Evolutionary conservation across 1,140 invertebrate genomes (phyloP).

Genomic region (Xylocopa sonorina): DNA sequence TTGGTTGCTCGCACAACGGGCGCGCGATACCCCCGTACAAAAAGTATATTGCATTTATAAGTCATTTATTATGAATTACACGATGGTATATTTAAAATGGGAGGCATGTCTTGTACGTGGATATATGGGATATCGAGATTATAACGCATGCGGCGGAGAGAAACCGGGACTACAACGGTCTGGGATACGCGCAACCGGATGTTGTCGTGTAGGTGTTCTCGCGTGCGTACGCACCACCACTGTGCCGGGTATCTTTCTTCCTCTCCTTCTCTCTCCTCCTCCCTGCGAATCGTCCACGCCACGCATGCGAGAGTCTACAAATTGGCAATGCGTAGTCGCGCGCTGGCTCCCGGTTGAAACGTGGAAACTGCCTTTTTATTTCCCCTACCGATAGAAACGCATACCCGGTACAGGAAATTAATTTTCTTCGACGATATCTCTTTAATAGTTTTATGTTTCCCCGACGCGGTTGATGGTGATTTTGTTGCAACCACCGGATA

Average conservation of each 20-base stretch:
- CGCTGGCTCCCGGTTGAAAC: constrained; percentile 66
- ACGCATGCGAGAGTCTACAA: constrained; percentile 64
- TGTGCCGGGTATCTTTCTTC: background rate
- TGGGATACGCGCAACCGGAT: constrained; percentile 54
- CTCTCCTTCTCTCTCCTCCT: background rate
- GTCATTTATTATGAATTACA: constrained; percentile 83
- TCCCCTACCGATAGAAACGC: background rate
- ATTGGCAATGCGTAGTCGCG: constrained; percentile 61
- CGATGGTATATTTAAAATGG: constrained; percentile 82
- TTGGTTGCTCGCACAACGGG: constrained; percentile 63
- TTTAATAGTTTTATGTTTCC: constrained; percentile 13
- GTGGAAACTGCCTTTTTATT: constrained; percentile 43
- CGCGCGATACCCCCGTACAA: constrained; percentile 63
- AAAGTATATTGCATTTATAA: constrained; percentile 81
- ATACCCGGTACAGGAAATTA: constrained; percentile 20
- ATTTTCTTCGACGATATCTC: constrained; percentile 24
- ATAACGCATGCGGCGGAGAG: constrained; percentile 76
- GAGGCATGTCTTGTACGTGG: constrained; percentile 78
- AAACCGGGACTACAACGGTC: constrained; percentile 57
- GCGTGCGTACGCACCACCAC: constrained; percentile 51
- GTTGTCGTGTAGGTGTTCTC: constrained; percentile 64
- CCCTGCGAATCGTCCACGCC: constrained; percentile 26
- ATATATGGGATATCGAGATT: constrained; percentile 83
- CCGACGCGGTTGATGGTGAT: background rate
- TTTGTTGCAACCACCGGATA: background rate